These are phyloP conservation scores for Salarias fasciatus DNA, from an alignment of 2,797 vertebrate species.

Conservation along the genomic window DNA sequence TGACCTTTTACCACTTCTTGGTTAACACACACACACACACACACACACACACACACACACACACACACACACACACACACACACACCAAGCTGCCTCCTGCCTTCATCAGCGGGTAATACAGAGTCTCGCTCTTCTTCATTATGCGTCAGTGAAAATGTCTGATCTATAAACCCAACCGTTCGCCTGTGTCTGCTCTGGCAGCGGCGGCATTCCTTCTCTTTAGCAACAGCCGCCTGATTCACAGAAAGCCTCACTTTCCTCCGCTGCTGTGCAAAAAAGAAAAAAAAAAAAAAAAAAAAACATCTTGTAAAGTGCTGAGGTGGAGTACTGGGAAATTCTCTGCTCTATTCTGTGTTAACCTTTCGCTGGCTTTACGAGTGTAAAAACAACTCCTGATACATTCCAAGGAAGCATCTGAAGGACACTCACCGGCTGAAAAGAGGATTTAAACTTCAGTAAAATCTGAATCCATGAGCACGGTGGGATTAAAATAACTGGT, in stretches of 20 bases:
- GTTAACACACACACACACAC: constrained; percentile 53
- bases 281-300: no score
- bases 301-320: constrained; percentile 72
- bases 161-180: constrained; percentile 47
- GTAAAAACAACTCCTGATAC: constrained; percentile 44
- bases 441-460: constrained; percentile 65
- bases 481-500: constrained; percentile 61
- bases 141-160: constrained; percentile 27
- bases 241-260: constrained; percentile 36
- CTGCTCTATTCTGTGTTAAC: constrained; percentile 69
- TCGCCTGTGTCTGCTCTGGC: constrained; percentile 18
- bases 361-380: constrained; percentile 79
- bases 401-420: constrained; percentile 68
- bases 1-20: constrained; percentile 62
- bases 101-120: constrained; percentile 2
- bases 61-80: no score
- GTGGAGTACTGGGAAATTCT: constrained; percentile 35
- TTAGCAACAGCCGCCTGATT: constrained; percentile 58
- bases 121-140: constrained; percentile 16
- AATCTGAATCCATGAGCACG: constrained; percentile 38
- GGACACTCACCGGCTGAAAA: constrained; percentile 61
- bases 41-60: no score
- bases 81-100: neutral
- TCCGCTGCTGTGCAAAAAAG: constrained; percentile 44
- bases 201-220: constrained; percentile 52